A percentile compares a stretch with the other conserved stretches of the same genome.
Evolutionary conservation across 1,140 invertebrate species (phyloP).

Genomic region (Lucilia cuprina): DNA sequence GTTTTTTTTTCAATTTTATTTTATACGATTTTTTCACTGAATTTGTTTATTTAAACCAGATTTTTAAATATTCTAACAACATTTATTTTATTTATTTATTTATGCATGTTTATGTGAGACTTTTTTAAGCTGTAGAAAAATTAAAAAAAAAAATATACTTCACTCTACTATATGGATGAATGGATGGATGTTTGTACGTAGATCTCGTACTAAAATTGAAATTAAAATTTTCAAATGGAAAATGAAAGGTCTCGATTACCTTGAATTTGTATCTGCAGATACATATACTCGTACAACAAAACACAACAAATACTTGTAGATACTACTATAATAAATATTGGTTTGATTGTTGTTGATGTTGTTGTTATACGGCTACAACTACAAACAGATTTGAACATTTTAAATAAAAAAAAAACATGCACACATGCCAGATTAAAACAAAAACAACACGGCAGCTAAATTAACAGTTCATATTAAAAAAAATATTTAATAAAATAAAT

Average conservation of each 20-base stretch:
- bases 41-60: conserved; percentile 15
- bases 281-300: too few species aligned
- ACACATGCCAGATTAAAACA: background rate
- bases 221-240: conserved; percentile 28
- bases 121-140: background rate
- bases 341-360: too few species aligned
- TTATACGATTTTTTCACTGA: too few species aligned
- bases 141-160: background rate
- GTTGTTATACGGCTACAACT: background rate
- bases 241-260: conserved; percentile 41
- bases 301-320: background rate
- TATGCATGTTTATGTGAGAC: background rate
- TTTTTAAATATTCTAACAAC: background rate
- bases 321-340: background rate
- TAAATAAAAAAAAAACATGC: background rate
- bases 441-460: background rate
- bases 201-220: background rate
- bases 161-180: background rate
- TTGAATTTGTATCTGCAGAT: conserved; percentile 36
- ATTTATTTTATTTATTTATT: background rate
- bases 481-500: background rate
- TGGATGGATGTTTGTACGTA: background rate
- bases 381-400: conserved; percentile 1
- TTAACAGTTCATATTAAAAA: background rate
- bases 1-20: background rate